Percentiles rank a stretch among this genome's conserved stretches.
Conservation (phyloP, 2,888 invertebrate genomes). For the Protodeltote pygarga region DNA sequence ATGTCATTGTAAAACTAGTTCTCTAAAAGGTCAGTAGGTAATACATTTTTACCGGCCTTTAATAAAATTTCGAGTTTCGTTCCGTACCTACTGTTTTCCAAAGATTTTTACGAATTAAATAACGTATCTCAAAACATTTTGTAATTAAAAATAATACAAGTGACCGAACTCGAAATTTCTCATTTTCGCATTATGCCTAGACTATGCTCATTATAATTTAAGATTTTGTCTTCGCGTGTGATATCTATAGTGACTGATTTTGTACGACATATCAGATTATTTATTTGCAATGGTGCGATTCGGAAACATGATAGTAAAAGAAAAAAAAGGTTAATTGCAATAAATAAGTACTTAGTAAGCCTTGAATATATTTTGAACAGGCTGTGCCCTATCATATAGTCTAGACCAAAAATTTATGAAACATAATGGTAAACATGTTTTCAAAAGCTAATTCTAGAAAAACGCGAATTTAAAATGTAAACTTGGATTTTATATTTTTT, state of each 20-base stretch:
- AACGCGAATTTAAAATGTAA: too few species aligned
- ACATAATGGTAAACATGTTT: too few species aligned
- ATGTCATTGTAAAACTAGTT: too few species aligned
- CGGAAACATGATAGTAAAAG: constrained; percentile 5
- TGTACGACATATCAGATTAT: constrained; percentile 60
- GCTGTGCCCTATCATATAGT: neutral
- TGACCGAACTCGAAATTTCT: constrained; percentile 36
- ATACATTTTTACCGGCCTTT: neutral
- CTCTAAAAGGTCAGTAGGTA: too few species aligned
- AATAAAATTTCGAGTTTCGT: constrained; percentile 22
- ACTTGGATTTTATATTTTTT: too few species aligned
- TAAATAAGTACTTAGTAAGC: too few species aligned
- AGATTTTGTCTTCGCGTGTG: constrained; percentile 51
- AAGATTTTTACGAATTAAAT: constrained; percentile 11
- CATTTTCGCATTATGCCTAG: constrained; percentile 16
- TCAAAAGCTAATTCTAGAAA: too few species aligned
- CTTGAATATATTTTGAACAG: neutral
- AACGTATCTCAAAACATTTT: constrained; percentile 18
- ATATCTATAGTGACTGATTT: constrained; percentile 63
- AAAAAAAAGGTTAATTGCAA: neutral
- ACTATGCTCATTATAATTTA: constrained; percentile 38
- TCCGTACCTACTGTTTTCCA: constrained; percentile 1
- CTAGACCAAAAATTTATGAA: too few species aligned
- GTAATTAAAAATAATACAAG: neutral
- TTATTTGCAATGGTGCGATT: constrained; percentile 29